phyloP scores from a whole-genome alignment of 1,140 invertebrate species.

The Leguminivora glycinivorella region DNA sequence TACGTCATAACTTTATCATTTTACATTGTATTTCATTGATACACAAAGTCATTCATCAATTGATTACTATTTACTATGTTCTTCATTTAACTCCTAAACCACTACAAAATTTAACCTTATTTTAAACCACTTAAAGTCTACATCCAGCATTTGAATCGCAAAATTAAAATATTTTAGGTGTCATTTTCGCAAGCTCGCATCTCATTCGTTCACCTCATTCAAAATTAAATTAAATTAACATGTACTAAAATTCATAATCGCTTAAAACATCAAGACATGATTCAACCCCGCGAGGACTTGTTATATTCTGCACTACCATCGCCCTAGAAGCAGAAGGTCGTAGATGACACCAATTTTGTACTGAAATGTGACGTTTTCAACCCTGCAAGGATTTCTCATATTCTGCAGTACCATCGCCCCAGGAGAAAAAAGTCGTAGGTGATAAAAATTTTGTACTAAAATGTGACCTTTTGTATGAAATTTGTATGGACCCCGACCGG shows the following conservation, averaged over 20 bases:
- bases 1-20: background rate
- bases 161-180: background rate
- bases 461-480: background rate
- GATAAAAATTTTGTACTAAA: background rate
- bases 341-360: too few relatives aligned
- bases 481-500: slow-evolving; percentile 13
- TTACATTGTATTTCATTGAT: background rate
- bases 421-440: background rate
- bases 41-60: background rate
- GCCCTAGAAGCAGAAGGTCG: background rate
- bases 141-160: background rate
- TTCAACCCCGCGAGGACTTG: background rate
- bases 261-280: background rate
- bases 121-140: background rate
- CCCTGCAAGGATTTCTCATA: background rate
- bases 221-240: background rate
- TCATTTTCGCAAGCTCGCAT: background rate
- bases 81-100: background rate
- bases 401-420: background rate
- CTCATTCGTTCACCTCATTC: background rate
- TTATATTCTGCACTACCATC: background rate
- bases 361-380: background rate
- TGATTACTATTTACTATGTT: background rate
- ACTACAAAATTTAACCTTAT: background rate
- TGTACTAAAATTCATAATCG: background rate